phyloP scores from a whole-genome alignment of 2,888 invertebrate genomes.

The Drosophila trichaetosa region DNA sequence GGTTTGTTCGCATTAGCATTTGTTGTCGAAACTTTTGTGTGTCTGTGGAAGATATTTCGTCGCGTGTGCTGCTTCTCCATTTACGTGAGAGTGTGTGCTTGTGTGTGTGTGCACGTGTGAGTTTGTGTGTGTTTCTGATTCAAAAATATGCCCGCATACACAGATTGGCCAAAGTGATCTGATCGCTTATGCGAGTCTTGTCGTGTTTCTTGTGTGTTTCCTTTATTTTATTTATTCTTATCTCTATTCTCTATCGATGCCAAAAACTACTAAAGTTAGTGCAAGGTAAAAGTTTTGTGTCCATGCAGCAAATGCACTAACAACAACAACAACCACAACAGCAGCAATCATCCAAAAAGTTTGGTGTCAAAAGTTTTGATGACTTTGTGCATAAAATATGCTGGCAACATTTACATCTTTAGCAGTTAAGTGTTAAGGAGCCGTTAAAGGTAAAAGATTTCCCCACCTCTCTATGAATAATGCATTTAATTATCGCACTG shows the following conservation, averaged over 20 bases:
- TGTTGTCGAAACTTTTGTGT: conserved; percentile 11
- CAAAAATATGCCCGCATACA: not conserved
- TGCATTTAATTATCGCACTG: conserved; percentile 66
- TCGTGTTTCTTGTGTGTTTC: conserved; percentile 12
- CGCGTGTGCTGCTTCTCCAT: conserved; percentile 6
- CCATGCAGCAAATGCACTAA: conserved; percentile 50
- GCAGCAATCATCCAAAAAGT: conserved; percentile 46
- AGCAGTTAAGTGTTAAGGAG: conserved; percentile 64
- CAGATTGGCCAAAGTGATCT: conserved; percentile 57
- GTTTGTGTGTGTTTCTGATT: not conserved
- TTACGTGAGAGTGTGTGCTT: not conserved
- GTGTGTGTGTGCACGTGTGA: not conserved
- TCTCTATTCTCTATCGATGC: conserved; percentile 24
- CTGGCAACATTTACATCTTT: conserved; percentile 67
- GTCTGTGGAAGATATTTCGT: conserved; percentile 3
- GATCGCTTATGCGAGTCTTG: conserved; percentile 62
- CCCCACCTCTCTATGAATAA: conserved; percentile 51
- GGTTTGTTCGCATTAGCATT: conserved; percentile 18
- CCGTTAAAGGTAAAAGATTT: conserved; percentile 62
- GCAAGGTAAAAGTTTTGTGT: conserved; percentile 48
- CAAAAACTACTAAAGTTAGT: conserved; percentile 32
- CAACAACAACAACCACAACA: conserved; percentile 27
- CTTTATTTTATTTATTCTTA: conserved; percentile 7
- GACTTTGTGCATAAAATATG: conserved; percentile 72
- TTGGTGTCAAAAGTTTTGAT: conserved; percentile 60